Evolutionary conservation across 2,797 vertebrate species (phyloP).

Genomic region (Gymnodraco acuticeps): DNA sequence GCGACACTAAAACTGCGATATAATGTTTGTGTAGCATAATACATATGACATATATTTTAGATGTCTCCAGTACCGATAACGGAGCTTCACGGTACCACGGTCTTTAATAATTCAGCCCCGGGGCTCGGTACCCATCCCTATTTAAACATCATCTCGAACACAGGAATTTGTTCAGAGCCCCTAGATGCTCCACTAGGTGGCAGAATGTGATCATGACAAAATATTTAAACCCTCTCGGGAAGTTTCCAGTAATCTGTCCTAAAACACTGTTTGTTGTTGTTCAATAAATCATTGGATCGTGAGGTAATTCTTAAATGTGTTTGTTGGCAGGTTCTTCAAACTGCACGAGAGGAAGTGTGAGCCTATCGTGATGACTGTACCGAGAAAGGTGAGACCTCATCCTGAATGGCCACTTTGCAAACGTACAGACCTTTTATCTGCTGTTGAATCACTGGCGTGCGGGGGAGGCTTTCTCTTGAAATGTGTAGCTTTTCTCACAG

Average conservation of each 20-base stretch:
- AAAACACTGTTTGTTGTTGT: constrained; percentile 1
- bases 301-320: constrained; percentile 46
- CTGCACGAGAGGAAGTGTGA: constrained; percentile 98
- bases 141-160: neutral
- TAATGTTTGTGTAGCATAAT: too few relatives aligned
- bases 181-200: constrained; percentile 67
- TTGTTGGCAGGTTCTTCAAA: constrained; percentile 92
- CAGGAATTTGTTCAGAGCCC: neutral
- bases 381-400: constrained; percentile 92
- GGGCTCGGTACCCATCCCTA: too few relatives aligned
- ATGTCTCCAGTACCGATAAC: too few relatives aligned
- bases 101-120: too few relatives aligned
- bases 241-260: neutral
- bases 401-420: neutral
- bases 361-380: constrained; percentile 98
- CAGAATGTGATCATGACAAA: constrained; percentile 25
- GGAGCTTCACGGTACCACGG: too few relatives aligned
- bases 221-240: neutral
- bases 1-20: too few relatives aligned
- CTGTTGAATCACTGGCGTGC: constrained; percentile 5
- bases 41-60: too few relatives aligned
- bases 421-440: neutral
- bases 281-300: neutral
- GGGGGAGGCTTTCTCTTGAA: neutral
- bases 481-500: constrained; percentile 9